phyloP scores from a whole-genome alignment of 1,140 invertebrate genomes.

The Bombus breviceps region DNA sequence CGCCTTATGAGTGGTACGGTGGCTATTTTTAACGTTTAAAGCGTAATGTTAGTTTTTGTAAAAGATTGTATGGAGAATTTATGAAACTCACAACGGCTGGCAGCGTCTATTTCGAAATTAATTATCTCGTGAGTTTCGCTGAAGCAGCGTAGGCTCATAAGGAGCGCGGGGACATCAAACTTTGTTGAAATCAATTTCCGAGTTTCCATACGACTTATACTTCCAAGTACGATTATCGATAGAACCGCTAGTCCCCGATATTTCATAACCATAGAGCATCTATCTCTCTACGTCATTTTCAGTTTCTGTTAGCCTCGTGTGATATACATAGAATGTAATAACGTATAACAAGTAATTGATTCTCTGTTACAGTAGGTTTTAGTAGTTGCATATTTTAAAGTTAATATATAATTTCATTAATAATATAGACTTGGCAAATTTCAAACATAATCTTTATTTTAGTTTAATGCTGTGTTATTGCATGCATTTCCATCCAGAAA shows the following conservation, averaged over 20 bases:
- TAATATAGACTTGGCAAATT: background rate
- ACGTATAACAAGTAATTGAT: background rate
- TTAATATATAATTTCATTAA: background rate
- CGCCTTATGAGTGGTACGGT: too few species aligned
- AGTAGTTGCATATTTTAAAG: background rate
- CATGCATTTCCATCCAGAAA: background rate
- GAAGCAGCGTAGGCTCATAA: background rate
- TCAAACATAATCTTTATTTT: background rate
- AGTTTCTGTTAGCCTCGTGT: background rate
- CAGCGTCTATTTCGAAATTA: constrained; percentile 16
- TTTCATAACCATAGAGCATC: background rate
- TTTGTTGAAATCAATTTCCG: constrained; percentile 34
- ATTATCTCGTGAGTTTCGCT: constrained; percentile 14
- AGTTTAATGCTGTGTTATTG: background rate
- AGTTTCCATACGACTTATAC: constrained; percentile 30
- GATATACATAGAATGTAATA: background rate
- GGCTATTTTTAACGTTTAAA: background rate
- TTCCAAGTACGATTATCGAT: constrained; percentile 25
- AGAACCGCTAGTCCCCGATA: background rate
- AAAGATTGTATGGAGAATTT: background rate
- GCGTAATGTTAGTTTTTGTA: background rate
- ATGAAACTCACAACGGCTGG: background rate
- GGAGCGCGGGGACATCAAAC: constrained; percentile 5
- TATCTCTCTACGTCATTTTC: background rate
- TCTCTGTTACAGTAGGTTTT: background rate